Evolutionary conservation across 2,888 invertebrate genomes (phyloP).

Genomic region (Trichogramma evanescens): DNA sequence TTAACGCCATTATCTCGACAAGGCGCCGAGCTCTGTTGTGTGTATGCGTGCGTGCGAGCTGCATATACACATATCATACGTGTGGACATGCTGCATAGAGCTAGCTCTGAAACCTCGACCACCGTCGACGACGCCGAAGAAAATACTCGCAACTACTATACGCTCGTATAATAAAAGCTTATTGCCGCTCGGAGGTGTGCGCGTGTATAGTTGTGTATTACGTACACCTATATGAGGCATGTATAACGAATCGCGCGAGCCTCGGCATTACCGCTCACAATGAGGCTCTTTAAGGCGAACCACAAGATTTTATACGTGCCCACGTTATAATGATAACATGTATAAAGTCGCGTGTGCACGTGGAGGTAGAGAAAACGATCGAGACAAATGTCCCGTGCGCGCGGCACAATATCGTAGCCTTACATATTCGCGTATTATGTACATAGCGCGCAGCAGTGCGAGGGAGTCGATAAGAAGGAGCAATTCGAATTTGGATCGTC

Average conservation of each 20-base stretch:
- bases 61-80: background rate
- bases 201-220: too few relatives aligned
- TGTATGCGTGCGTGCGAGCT: background rate
- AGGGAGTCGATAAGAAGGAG: background rate
- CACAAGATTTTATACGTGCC: too few relatives aligned
- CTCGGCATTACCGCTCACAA: background rate
- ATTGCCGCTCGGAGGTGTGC: background rate
- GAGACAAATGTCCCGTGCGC: background rate
- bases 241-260: conserved; percentile 9
- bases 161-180: conserved; percentile 3
- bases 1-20: conserved; percentile 35
- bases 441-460: background rate
- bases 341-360: conserved; percentile 6
- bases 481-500: conserved; percentile 2
- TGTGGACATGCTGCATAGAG: background rate
- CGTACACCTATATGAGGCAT: too few relatives aligned
- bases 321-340: too few relatives aligned
- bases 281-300: too few relatives aligned
- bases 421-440: too few relatives aligned
- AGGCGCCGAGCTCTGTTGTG: conserved; percentile 4
- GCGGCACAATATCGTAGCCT: too few relatives aligned
- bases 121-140: too few relatives aligned
- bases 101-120: too few relatives aligned
- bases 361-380: background rate
- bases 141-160: too few relatives aligned